Conservation (phyloP, 2,888 invertebrate species). For the Dinocampus coccinellae region DNA sequence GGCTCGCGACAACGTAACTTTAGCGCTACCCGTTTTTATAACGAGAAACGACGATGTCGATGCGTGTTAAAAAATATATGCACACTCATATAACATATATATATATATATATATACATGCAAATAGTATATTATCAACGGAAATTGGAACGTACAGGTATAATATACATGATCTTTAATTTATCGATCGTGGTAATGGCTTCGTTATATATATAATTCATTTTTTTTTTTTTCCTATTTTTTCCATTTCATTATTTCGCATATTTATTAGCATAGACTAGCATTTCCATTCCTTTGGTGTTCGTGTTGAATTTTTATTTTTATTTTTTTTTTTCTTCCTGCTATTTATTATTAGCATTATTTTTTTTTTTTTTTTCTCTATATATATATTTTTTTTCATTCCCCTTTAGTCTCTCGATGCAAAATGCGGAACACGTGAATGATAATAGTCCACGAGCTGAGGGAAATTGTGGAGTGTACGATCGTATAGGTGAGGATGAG, state of each 20-base stretch:
- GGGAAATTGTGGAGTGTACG: conserved; percentile 16
- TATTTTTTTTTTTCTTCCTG: neutral
- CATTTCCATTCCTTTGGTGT: conserved; percentile 2
- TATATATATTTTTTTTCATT: neutral
- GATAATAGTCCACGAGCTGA: neutral
- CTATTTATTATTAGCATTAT: too few relatives aligned
- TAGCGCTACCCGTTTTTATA: conserved; percentile 20
- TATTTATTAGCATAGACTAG: neutral
- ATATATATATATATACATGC: neutral
- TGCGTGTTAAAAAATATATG: neutral
- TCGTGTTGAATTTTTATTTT: neutral
- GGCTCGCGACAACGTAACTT: conserved; percentile 36
- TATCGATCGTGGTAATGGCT: conserved; percentile 39
- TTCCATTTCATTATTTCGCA: neutral
- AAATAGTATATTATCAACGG: conserved; percentile 29
- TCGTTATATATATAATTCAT: too few relatives aligned
- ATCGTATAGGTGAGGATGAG: conserved; percentile 20
- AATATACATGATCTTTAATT: conserved; percentile 39
- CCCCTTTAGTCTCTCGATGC: neutral
- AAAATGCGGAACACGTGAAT: neutral
- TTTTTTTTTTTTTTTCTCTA: too few relatives aligned
- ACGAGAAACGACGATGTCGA: conserved; percentile 18
- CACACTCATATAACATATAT: neutral
- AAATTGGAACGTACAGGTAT: conserved; percentile 40
- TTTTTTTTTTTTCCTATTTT: neutral